A percentile compares a stretch with the other conserved stretches of the same genome.
Evolutionary conservation across 2,888 invertebrate genomes (phyloP).

Genomic region (Lepidocyrtinus sp.): DNA sequence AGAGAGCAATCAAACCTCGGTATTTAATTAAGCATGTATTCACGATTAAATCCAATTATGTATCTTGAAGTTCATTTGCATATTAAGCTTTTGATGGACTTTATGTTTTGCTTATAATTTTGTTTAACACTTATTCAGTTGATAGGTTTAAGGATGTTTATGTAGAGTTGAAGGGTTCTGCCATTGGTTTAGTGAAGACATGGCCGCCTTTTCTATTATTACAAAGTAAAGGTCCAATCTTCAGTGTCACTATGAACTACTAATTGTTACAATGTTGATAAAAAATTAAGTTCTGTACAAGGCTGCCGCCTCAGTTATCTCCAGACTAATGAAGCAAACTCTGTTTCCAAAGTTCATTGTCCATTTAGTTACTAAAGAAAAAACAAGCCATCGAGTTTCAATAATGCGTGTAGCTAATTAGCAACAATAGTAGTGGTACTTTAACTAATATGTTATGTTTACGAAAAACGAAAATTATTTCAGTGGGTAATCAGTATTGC

Average conservation of each 20-base stretch:
- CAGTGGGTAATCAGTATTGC: constrained; percentile 4
- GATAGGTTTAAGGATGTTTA: no score
- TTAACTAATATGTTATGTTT: background rate
- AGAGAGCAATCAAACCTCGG: no score
- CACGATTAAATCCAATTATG: no score
- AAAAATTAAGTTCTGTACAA: background rate
- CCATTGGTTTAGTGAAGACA: constrained; percentile 25
- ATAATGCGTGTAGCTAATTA: background rate
- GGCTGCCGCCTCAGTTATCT: constrained; percentile 4
- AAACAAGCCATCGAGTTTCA: background rate
- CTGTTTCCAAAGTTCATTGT: background rate
- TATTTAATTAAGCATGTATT: no score
- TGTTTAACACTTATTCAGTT: no score
- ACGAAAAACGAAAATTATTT: background rate
- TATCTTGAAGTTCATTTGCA: background rate
- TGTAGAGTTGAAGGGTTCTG: constrained; percentile 19
- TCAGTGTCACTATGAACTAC: constrained; percentile 54
- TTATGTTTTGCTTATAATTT: background rate
- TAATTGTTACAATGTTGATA: constrained; percentile 8
- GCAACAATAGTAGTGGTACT: no score
- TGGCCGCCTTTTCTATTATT: constrained; percentile 55
- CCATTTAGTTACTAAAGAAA: background rate
- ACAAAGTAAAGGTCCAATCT: constrained; percentile 58
- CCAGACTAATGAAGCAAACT: background rate
- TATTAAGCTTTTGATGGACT: background rate